These are phyloP conservation scores for Bradypodion ventrale DNA, from an alignment of 2,797 vertebrate species.

Conservation along the genomic window DNA sequence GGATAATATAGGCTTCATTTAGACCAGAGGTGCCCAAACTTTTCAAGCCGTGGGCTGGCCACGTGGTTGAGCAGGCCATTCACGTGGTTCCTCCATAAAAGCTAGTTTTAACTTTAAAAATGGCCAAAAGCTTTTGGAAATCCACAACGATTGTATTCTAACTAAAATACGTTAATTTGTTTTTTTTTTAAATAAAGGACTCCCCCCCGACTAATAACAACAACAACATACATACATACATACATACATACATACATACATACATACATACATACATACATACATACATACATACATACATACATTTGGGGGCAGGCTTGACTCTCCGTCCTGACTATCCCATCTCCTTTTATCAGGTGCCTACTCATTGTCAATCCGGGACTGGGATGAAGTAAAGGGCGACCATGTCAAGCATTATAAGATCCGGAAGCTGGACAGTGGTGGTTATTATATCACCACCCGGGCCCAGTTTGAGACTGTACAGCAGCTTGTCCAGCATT, in stretches of 20 bases:
- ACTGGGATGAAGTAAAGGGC: conserved; percentile 90
- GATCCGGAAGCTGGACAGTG: conserved; percentile 93
- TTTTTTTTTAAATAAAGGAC: background rate
- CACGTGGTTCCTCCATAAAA: no score
- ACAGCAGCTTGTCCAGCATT: conserved; percentile 90
- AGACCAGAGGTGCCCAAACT: no score
- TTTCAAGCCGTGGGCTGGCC: no score
- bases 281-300: no score
- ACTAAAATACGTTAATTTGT: background rate
- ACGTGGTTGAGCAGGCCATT: no score
- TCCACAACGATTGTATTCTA: no score
- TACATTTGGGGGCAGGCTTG: fast-evolving
- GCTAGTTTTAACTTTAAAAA: background rate
- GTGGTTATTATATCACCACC: conserved; percentile 97
- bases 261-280: no score
- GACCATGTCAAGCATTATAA: conserved; percentile 98
- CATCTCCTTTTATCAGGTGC: conserved; percentile 77
- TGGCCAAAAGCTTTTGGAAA: background rate
- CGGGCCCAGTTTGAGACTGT: conserved; percentile 91
- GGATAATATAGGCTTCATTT: background rate
- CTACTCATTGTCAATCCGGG: conserved; percentile 93
- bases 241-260: no score
- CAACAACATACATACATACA: no score
- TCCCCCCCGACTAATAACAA: no score
- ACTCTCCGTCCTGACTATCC: background rate